Evolutionary conservation across 1,140 invertebrate genomes (phyloP).

Genomic region (Drosophila lowei): DNA sequence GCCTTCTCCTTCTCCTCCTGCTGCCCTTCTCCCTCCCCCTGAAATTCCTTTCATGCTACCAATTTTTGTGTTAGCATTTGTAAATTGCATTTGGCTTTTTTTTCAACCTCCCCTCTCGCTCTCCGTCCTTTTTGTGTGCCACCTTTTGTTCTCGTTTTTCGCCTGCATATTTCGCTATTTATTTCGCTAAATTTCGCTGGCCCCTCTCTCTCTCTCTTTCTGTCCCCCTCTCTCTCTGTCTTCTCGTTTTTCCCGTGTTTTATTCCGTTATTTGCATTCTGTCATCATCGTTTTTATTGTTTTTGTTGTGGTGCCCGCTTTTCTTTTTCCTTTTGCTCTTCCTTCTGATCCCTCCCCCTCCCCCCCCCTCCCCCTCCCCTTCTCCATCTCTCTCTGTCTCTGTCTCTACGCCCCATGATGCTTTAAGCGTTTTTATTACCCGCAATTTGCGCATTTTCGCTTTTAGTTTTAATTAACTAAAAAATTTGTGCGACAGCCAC

Average conservation of each 20-base stretch:
- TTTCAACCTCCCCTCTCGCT: neutral
- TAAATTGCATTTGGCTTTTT: conserved; percentile 68
- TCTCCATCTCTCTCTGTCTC: neutral
- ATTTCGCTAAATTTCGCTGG: conserved; percentile 37
- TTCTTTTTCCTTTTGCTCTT: conserved; percentile 16
- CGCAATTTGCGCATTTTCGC: conserved; percentile 77
- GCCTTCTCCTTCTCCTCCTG: conserved; percentile 16
- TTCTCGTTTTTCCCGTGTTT: neutral
- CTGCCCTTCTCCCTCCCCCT: conserved; percentile 6
- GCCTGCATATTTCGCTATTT: conserved; percentile 49
- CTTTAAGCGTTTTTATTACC: conserved; percentile 72
- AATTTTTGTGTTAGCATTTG: conserved; percentile 66
- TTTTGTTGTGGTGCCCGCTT: conserved; percentile 18
- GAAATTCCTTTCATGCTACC: conserved; percentile 7
- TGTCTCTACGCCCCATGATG: conserved; percentile 10
- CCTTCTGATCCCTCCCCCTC: neutral
- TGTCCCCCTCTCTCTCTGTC: conserved; percentile 4
- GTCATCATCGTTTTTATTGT: conserved; percentile 34
- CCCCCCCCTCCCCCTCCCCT: neutral
- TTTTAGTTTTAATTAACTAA: conserved; percentile 81
- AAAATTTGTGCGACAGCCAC: conserved; percentile 53
- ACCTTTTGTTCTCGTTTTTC: conserved; percentile 4
- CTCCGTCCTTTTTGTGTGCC: conserved; percentile 11
- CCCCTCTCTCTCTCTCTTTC: neutral
- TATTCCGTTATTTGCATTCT: conserved; percentile 55